A percentile compares a stretch with the other conserved stretches of the same genome.
Conservation (phyloP, 2,888 invertebrate species). For the Matsumyia berberina region DNA sequence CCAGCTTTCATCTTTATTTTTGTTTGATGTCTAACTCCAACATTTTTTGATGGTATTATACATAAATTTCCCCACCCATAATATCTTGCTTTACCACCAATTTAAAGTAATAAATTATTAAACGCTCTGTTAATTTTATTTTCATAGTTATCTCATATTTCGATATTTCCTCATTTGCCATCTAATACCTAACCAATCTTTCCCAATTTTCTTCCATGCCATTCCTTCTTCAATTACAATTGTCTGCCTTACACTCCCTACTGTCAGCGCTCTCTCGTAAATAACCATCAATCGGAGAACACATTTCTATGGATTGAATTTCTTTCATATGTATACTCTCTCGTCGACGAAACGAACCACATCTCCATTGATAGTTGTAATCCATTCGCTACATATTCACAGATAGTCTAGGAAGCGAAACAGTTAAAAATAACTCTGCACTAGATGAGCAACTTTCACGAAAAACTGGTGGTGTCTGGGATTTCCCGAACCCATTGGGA, state of each 20-base stretch:
- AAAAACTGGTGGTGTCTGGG: constrained; percentile 2
- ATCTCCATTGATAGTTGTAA: constrained; percentile 18
- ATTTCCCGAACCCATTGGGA: constrained; percentile 4
- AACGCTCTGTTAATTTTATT: constrained; percentile 43
- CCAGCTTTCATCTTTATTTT: background rate
- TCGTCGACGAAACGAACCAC: background rate
- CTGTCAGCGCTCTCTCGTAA: background rate
- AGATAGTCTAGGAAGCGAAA: constrained; percentile 62
- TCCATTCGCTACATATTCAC: constrained; percentile 15
- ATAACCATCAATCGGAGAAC: constrained; percentile 56
- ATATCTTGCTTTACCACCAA: background rate
- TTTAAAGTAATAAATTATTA: constrained; percentile 11
- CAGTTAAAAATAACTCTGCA: no score
- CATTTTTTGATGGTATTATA: background rate
- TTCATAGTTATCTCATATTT: constrained; percentile 40
- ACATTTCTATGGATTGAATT: constrained; percentile 62
- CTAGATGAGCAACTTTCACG: constrained; percentile 70
- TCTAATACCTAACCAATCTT: constrained; percentile 48
- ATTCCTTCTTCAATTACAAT: background rate
- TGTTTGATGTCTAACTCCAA: background rate
- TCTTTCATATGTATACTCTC: constrained; percentile 44
- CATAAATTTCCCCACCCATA: constrained; percentile 18
- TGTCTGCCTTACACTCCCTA: constrained; percentile 6
- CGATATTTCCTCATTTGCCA: constrained; percentile 72
- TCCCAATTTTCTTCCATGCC: constrained; percentile 40